phyloP scores from a whole-genome alignment of 2,888 invertebrate species.

The Eudemis profundana region DNA sequence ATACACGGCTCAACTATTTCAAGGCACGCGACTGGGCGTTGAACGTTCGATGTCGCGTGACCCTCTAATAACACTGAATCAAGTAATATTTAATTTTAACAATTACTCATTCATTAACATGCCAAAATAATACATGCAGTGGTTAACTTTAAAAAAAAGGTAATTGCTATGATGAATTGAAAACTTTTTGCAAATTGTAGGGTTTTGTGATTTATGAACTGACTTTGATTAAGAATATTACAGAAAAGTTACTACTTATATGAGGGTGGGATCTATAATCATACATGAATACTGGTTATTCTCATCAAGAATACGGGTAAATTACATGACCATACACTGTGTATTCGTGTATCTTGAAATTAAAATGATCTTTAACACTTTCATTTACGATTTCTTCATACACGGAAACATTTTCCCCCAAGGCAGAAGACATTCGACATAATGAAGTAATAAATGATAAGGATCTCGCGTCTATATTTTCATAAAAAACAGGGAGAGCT shows the following conservation, averaged over 20 bases:
- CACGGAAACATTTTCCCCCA: constrained; percentile 11
- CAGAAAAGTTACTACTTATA: too few relatives aligned
- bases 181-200: constrained; percentile 14
- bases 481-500: constrained; percentile 20
- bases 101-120: constrained; percentile 47
- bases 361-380: constrained; percentile 1
- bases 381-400: constrained; percentile 24
- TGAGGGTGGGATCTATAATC: too few relatives aligned
- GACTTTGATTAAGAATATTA: neutral
- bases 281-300: too few relatives aligned
- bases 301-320: too few relatives aligned
- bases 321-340: too few relatives aligned
- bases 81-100: constrained; percentile 57
- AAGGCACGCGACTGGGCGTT: constrained; percentile 61
- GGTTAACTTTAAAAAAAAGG: constrained; percentile 21
- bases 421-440: constrained; percentile 19
- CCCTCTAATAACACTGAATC: constrained; percentile 50
- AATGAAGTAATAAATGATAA: constrained; percentile 35
- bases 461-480: constrained; percentile 21
- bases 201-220: neutral
- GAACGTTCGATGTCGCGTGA: constrained; percentile 55
- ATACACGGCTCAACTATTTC: constrained; percentile 55
- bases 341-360: too few relatives aligned
- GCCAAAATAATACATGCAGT: constrained; percentile 35
- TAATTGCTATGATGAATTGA: constrained; percentile 27